phyloP scores from a whole-genome alignment of 2,797 vertebrate species.

The Ceryle rudis region DNA sequence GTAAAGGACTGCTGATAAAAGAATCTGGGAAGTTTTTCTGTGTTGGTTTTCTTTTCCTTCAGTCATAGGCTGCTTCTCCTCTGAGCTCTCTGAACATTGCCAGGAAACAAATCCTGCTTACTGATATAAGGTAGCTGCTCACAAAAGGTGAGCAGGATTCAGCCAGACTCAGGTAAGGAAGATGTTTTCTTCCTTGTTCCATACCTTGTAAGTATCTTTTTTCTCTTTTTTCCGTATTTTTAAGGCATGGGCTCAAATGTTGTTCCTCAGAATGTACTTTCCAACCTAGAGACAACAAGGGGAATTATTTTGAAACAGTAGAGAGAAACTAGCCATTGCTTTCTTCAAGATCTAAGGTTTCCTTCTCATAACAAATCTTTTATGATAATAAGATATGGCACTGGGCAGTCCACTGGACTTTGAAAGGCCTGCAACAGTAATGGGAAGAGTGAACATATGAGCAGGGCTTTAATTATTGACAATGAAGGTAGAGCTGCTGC shows the following conservation, averaged over 20 bases:
- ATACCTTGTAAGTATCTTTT: not conserved
- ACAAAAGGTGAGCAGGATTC: not conserved
- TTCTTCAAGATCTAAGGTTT: not conserved
- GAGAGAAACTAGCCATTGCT: not conserved
- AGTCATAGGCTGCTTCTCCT: not conserved
- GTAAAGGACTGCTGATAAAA: not conserved
- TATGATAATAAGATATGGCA: not conserved
- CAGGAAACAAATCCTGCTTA: not conserved
- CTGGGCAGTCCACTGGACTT: not conserved
- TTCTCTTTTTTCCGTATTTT: not conserved
- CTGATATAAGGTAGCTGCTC: not conserved
- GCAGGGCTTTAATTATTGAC: not conserved
- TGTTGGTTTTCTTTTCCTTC: not conserved
- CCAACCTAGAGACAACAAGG: not conserved
- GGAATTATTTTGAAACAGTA: not conserved
- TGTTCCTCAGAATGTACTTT: not conserved
- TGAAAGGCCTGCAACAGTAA: not conserved
- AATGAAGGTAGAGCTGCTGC: not conserved
- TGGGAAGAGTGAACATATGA: rapidly evolving
- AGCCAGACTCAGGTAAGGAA: not conserved
- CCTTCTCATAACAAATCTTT: not conserved
- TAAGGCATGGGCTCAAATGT: not conserved
- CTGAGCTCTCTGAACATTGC: not conserved
- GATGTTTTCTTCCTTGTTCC: not conserved
- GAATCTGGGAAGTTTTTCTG: not conserved